Evolutionary conservation across 2,113 vertebrate species (phyloP), one percentile per base, ranked within the genome.

Genomic region (Syrrhaptes paradoxus): DNA sequence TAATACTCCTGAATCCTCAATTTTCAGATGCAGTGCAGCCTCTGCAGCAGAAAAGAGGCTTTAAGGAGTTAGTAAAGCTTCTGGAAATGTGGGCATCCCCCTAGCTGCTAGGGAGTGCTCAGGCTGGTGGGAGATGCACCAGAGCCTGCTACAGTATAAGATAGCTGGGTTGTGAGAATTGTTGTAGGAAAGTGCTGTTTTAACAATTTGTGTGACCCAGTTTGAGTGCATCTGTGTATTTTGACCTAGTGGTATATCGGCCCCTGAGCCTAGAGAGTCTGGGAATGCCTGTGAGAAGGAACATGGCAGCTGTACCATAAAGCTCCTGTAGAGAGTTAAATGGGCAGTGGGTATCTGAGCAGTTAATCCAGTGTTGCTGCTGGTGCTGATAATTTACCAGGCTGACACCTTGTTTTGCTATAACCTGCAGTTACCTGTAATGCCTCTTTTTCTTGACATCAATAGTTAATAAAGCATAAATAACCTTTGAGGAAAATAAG

Each of bases 1-100:
- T 95, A 96, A 93, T 89, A 87, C 26, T 48, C 80, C 76, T 78
- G 93, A 95, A 89, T 92, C 86, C 48, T 95, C 93, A 81, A 10
- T 92, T 94, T 94, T 74, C n/a, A 78, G 85, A 78, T 58, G 58
- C 17, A 63, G 51, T 13, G 57, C 51, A 83, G 62, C 54, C 43
- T 87, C 62, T 94, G 92, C 85, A 96, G 88, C 57, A 87, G 19
- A 87, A 86, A 24, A 3, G 26, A 38, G 65, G 48, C 86, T 90
- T 68, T n/a, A 71, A 86, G 72, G 72, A 94, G 89, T 96, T 91
- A 95, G 93, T 92, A 93, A 21, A 41, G 93, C 82, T 93, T 85
- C 55, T 85, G 78, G 75, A 76, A 67, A 55, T 0, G 29, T 9
- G 83, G 91, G 90, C 90, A 84, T 7, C 38, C 26, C 46, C 93